Evolutionary conservation across 1,140 invertebrate genomes (phyloP), one percentile per base, ranked within the genome.

Genomic region (Lethrus apterus): DNA sequence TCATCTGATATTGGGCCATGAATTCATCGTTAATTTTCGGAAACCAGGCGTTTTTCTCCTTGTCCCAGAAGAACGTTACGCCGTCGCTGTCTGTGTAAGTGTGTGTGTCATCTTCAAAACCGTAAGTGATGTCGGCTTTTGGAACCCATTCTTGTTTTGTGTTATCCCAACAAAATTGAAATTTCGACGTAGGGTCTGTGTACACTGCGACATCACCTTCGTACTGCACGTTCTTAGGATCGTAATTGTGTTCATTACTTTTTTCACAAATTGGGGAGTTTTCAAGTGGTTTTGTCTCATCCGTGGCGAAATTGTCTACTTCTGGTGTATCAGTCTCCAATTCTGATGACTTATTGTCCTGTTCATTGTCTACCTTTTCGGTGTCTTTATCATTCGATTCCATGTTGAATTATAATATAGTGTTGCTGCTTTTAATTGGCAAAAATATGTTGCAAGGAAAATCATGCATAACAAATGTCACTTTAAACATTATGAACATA

Each of bases 1-100:
- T 92, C 78, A 97, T 84, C 71, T 98, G 93, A 73, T 98, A 98
- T 40, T 76, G 75, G 1, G 93, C 95, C 67, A 99, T 80, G 62
- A 98, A 98, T 55, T 98, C 91, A 60, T 96, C 91, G 74, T 97
- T 90, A 46, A 98, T 80, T 78, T 95, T 95, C 14, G 93, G 93
- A 74, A 97, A 92, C 90, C 93, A 98, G 4, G 92, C 93, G 57
- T 81, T 84, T 66, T 90, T 95, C 23, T 81, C 76, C 36, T 72
- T 72, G 70, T 98, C 92, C 91, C 89, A 98, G 63, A 96, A 84
- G 67, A 84, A 95, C 43, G 84, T 80, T 5, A 83, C 84, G 2
- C 91, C 91, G 79, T 97, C 93, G 47, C 81, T 71, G 68, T 96
- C 93, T 10, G 79, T 86, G 53, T 90, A 93, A 3, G 80, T 83